Base-by-base conservation (phyloP, 2,888 invertebrate species). In the Horisme vitalbata region DNA sequence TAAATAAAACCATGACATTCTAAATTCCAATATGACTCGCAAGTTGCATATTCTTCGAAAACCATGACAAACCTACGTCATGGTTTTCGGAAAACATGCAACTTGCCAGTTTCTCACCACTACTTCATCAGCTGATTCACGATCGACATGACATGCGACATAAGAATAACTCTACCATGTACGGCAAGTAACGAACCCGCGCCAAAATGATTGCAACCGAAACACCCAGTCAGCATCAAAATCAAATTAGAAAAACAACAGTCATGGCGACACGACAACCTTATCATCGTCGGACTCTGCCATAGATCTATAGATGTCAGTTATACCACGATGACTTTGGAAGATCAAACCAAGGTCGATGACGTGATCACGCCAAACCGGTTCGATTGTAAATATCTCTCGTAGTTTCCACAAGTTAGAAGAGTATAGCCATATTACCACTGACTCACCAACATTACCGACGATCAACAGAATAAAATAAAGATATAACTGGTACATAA, bases 381-480 rank as follows among this genome's bases (percentile, higher is more conserved):
- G 41, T 41, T 27, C 7, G 6, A 12, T 36, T 3, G 5, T 36
- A 26, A n/a, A 14, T 8, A 11, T 30, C 31, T 9, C 36, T 41
- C 24, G 21, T 11, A n/a, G 7, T 10, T 28, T 3, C 14, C 8
- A 30, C 3, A 1, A 4, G 26, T 21, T 15, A 36, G 36, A 47
- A 31, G 14, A 27, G 32, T 10, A n/a, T 18, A 36, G 36, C 12
- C 14, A 20, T 35, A 21, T 4, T 3, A 11, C 12, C 11, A 3
- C 10, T 38, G 36, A 47, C 36, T 41, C 41, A 41, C 15, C 6
- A n/a, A 21, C 26, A 41, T 41, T 30, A 32, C 39, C 34, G 6
- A 36, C 21, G 26, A 8, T 24, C 30, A 9, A 10, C 6, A 6
- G 14, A 10, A n/a, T 9, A 33, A 30, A 38, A 30, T 18, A 24